phyloP scores from a whole-genome alignment of 2,797 vertebrate genomes.

The Acestrorhynchus altus region DNA sequence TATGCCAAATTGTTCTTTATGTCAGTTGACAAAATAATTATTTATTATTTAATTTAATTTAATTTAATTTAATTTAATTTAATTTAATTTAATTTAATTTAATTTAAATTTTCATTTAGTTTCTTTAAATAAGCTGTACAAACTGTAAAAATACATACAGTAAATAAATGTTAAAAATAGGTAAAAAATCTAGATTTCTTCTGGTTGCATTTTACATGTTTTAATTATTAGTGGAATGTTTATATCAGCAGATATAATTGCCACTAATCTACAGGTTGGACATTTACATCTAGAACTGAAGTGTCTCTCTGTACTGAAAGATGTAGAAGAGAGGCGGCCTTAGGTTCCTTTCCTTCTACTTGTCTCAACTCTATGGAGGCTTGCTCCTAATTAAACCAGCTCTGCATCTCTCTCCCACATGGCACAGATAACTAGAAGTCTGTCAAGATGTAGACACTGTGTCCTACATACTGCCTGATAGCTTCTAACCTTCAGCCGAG shows the following conservation, averaged over 20 bases:
- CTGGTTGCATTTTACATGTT: no score
- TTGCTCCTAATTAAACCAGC: constrained; percentile 60
- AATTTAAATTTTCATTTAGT: no score
- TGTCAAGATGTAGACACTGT: constrained; percentile 49
- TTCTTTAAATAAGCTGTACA: no score
- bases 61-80: no score
- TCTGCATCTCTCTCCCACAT: constrained; percentile 49
- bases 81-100: no score
- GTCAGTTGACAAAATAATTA: no score
- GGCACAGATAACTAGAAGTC: constrained; percentile 43
- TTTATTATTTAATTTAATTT: no score
- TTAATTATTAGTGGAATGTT: no score
- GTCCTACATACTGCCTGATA: constrained; percentile 53
- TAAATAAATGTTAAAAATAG: no score
- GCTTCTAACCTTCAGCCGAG: constrained; percentile 54
- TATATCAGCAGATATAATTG: neutral
- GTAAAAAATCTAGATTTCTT: no score
- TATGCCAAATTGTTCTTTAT: no score
- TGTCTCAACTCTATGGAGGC: constrained; percentile 41
- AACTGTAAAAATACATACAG: no score
- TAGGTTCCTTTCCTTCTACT: constrained; percentile 33
- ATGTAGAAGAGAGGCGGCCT: constrained; percentile 8
- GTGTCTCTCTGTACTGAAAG: neutral
- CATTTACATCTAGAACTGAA: neutral
- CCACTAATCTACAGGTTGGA: neutral